These are phyloP conservation scores for Balaenoptera acutorostrata DNA, from an alignment of 2,113 vertebrate species.

Conservation along the genomic window DNA sequence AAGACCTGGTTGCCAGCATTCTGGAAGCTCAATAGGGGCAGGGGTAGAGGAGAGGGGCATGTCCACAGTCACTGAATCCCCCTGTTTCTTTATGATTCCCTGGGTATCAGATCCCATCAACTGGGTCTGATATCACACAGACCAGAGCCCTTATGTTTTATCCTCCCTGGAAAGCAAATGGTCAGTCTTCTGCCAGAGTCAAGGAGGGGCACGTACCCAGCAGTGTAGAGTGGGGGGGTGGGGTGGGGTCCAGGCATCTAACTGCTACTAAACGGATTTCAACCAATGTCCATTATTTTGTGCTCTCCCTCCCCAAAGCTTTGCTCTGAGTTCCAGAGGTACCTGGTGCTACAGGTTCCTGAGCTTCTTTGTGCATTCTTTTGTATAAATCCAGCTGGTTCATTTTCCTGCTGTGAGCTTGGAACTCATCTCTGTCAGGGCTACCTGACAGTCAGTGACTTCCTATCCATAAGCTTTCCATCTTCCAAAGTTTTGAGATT, in stretches of 20 bases:
- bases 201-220: not conserved
- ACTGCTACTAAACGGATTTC: not conserved
- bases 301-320: not conserved
- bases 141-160: not conserved
- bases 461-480: not conserved
- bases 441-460: not conserved
- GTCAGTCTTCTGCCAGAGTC: not conserved
- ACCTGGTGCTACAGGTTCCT: too few species aligned
- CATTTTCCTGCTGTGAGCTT: not conserved
- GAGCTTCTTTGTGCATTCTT: not conserved
- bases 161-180: not conserved
- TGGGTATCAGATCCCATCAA: not conserved
- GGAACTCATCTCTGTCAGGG: not conserved
- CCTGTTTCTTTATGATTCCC: not conserved
- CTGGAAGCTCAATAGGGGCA: not conserved
- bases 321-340: not conserved
- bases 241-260: not conserved
- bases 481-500: not conserved
- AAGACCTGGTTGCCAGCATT: not conserved
- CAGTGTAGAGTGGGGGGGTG: not conserved
- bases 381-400: not conserved
- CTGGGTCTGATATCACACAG: not conserved
- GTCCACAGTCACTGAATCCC: not conserved
- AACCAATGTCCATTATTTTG: not conserved
- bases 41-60: accelerated